These are phyloP conservation scores for Pseudochirops corinnae DNA, from an alignment of 2,797 vertebrate genomes.

Conservation along the genomic window DNA sequence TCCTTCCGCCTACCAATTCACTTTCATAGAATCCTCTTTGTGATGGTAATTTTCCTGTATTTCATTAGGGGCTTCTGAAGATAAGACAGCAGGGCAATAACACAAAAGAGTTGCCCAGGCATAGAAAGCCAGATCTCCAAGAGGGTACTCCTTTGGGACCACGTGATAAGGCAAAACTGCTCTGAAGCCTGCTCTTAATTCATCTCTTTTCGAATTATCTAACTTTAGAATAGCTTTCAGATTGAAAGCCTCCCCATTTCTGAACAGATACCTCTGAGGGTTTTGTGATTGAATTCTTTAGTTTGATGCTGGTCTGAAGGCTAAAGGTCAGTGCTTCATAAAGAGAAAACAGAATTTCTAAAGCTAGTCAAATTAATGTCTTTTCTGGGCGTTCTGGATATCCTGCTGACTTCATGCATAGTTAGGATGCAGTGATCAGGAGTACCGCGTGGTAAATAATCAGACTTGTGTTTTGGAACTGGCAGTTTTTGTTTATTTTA, in stretches of 20 bases:
- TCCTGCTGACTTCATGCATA: neutral
- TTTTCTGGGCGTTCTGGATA: neutral
- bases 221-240: conserved; percentile 38
- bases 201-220: conserved; percentile 39
- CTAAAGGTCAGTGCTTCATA: neutral
- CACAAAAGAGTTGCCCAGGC: conserved; percentile 38
- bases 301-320: neutral
- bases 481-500: rapidly evolving
- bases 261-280: neutral
- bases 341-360: neutral
- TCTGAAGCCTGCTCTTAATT: conserved; percentile 29
- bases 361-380: neutral
- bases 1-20: neutral
- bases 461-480: neutral
- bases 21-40: neutral
- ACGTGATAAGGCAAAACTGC: neutral
- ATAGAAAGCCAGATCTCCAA: conserved; percentile 32
- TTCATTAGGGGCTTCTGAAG: conserved; percentile 8
- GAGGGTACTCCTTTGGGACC: neutral
- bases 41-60: conserved; percentile 25
- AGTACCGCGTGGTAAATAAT: neutral
- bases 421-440: neutral
- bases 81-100: neutral
- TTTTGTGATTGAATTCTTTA: neutral
- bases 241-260: neutral